Base-by-base conservation (phyloP, 2,888 invertebrate genomes). In the Pachymerium ferrugineum region DNA sequence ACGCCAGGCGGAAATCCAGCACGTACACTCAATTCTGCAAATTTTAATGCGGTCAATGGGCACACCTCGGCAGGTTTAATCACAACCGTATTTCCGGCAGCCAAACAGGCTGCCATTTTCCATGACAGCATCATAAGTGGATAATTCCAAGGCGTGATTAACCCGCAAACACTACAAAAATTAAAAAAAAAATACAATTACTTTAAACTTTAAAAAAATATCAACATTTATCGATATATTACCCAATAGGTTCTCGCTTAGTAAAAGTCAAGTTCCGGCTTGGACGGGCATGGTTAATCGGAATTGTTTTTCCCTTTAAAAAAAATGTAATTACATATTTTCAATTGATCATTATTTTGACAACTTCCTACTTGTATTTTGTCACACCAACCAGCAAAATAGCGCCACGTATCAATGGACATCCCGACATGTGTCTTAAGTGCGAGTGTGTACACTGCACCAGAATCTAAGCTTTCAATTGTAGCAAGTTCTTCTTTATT, bases 101-200 rank as follows among this genome's bases (percentile, higher is more conserved):
- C 96, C 69, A 97, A 85, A 80, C 97, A 97, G 1, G 97, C 94
- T 0, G 97, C 96, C 94, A 97, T 95, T 83, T 97, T 97, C 97
- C 97, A 97, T 0, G 95, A 93, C 12, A 97, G 84, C 97, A 97
- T 98, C 97, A 98, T 97, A 10, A 98, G 85, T 0, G 97, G 97
- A 82, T 97, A 98, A 83, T 97, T 97, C 97, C 97, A 98, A 0
- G 97, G 97, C 0, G 96, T 96, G 16, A 97, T 89, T 16, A 97
- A 84, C 0, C 91, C 97, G 79, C 94, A 94, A 2, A 97, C 97
- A 0, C 94, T 89, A 79, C n/a, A 83, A n/a, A n/a, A n/a, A n/a
- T n/a, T n/a, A n/a, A n/a, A n/a, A n/a, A n/a, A n/a, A n/a, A n/a
- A n/a, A n/a, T n/a, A n/a, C n/a, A n/a, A n/a, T n/a, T n/a, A n/a